These are phyloP conservation scores for Synanthedon vespiformis DNA, from an alignment of 2,888 invertebrate species.

Conservation along the genomic window DNA sequence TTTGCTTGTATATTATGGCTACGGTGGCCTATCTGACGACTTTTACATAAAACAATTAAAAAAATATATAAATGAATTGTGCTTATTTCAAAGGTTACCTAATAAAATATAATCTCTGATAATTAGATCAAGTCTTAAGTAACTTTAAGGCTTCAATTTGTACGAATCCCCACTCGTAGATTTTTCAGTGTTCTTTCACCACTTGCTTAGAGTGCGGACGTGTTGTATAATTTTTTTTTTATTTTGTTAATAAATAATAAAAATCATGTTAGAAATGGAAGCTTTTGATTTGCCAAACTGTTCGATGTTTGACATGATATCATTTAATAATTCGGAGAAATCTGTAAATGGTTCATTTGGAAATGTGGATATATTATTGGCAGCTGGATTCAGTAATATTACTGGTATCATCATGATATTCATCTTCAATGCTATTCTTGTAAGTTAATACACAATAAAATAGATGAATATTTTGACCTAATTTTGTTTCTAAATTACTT, in stretches of 20 bases:
- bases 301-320: conserved; percentile 6
- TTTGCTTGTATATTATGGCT: too few relatives aligned
- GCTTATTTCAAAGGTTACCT: too few relatives aligned
- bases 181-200: background rate
- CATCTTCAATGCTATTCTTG: conserved; percentile 12
- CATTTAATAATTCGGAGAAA: background rate
- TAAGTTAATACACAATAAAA: background rate
- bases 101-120: too few relatives aligned
- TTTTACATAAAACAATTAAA: too few relatives aligned
- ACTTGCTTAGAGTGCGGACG: background rate
- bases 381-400: conserved; percentile 17
- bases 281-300: conserved; percentile 10
- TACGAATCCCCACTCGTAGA: conserved; percentile 2
- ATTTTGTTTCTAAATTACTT: background rate
- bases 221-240: background rate
- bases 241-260: background rate
- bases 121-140: too few relatives aligned
- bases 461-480: background rate
- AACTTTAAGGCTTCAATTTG: conserved; percentile 8
- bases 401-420: conserved; percentile 22
- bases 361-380: conserved; percentile 6
- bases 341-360: background rate
- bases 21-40: too few relatives aligned
- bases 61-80: too few relatives aligned
- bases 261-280: background rate